These are phyloP conservation scores for Bergia puertoricense DNA, from an alignment of 92 coral and sea anemone genomes.

Conservation along the genomic window DNA sequence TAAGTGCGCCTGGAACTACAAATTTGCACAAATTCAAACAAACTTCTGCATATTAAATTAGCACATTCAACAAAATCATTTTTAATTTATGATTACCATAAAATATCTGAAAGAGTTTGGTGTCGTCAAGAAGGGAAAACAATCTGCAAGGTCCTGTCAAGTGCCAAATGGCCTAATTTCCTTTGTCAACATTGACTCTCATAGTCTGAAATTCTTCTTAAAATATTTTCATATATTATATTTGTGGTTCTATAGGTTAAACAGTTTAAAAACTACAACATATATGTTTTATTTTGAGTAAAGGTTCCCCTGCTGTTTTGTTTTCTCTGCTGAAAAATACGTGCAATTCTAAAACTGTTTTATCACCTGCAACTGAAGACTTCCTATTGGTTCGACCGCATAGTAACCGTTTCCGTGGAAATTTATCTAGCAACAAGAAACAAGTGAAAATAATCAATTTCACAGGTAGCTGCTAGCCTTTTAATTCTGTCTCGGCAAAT, in stretches of 20 bases:
- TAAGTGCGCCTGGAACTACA: background rate
- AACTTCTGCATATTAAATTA: slow-evolving; percentile 37
- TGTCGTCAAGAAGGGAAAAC: background rate
- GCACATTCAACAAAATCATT: slow-evolving; percentile 1
- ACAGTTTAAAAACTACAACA: background rate
- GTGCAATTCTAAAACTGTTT: background rate
- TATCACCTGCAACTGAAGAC: background rate
- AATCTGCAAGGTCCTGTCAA: background rate
- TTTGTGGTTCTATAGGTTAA: background rate
- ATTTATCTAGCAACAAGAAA: background rate
- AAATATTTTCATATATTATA: too few species aligned
- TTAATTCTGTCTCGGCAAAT: too few species aligned
- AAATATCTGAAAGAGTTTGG: background rate
- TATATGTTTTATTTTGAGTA: background rate
- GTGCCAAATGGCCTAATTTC: background rate
- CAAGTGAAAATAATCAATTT: background rate
- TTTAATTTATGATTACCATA: slow-evolving; percentile 4
- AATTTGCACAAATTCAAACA: background rate
- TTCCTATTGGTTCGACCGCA: background rate
- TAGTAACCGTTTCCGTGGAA: slow-evolving; percentile 10
- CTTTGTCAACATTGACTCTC: background rate
- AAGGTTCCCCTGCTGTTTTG: background rate
- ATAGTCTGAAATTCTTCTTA: background rate
- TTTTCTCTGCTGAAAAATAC: background rate
- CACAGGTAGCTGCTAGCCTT: too few species aligned